Evolutionary conservation across 2,888 invertebrate genomes (phyloP), one percentile per base, ranked within the genome.

Genomic region (Auanema freiburgensis): DNA sequence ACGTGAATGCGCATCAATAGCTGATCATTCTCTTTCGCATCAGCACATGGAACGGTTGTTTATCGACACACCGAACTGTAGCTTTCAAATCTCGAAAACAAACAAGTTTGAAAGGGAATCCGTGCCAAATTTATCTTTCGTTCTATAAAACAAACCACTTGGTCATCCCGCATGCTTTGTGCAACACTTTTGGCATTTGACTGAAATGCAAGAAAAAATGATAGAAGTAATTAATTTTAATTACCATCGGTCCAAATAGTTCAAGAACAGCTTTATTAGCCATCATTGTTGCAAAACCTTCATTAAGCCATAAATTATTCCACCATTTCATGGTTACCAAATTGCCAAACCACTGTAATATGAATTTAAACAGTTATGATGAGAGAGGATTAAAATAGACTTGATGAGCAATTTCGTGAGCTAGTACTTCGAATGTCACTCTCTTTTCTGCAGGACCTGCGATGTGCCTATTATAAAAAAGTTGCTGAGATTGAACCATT

Each of bases 321-420:
- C 79, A 80, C 78, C 79, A 75, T 62, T 74, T 72, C 79, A 80
- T 80, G n/a, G 80, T 80, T 18, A 78, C 79, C 61, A 80, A 56
- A 66, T 80, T 78, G 12, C 80, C 80, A 53, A 80, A 80, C 80
- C 80, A 80, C 73, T 79, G 58, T 56, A 74, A 59, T 6, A 23
- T 33, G n/a, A 6, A 12, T 44, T 59, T 21, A 18, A 46, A 10
- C n/a, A 24, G 12, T 18, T 14, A 33, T 41, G 40, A n/a, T 18
- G 23, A 41, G 25, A n/a, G 55, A 55, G 14, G 8, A 50, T 42
- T 14, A 53, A 53, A 18, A 23, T 23, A 10, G 53, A 74, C 76
- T 73, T 70, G 75, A 66, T 79, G 79, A 0, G 77, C 71, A 16
- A 79, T 55, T 68, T 79, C 79, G 54, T 79, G 79, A 16, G 66